phyloP scores from a whole-genome alignment of 2,797 vertebrate genomes.

The Brotula barbata region DNA sequence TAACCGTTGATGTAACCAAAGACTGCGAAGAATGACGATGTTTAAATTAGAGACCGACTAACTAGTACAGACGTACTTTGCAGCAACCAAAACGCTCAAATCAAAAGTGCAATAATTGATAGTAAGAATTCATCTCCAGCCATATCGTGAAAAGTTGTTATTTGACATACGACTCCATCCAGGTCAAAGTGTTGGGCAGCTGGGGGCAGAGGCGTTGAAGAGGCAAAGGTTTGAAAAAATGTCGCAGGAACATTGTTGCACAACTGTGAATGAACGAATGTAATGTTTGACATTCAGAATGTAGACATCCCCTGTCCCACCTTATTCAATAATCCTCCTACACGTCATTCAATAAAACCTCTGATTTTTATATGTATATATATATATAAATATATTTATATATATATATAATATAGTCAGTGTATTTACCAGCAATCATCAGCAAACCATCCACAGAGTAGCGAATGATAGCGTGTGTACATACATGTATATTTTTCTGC shows the following conservation, averaged over 20 bases:
- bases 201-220: not conserved
- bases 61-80: no score
- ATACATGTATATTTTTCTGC: slow-evolving; percentile 9
- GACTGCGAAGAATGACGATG: slow-evolving; percentile 8
- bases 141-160: no score
- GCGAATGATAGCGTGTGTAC: not conserved
- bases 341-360: not conserved
- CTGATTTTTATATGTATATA: no score
- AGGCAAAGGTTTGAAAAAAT: not conserved
- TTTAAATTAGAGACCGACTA: no score
- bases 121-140: slow-evolving; percentile 10
- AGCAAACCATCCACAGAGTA: not conserved
- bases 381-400: no score
- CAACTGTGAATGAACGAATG: not conserved
- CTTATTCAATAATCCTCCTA: not conserved
- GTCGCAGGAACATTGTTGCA: slow-evolving; percentile 8
- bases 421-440: slow-evolving; percentile 1
- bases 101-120: no score
- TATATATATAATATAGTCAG: no score
- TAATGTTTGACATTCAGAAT: not conserved
- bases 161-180: not conserved
- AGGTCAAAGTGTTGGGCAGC: not conserved
- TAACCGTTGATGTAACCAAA: slow-evolving; percentile 28
- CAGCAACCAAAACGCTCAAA: no score
- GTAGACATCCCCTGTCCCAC: not conserved